A percentile compares a stretch with the other conserved stretches of the same genome.
phyloP scores from a whole-genome alignment of 2,113 vertebrate genomes.

The Oxyura jamaicensis region DNA sequence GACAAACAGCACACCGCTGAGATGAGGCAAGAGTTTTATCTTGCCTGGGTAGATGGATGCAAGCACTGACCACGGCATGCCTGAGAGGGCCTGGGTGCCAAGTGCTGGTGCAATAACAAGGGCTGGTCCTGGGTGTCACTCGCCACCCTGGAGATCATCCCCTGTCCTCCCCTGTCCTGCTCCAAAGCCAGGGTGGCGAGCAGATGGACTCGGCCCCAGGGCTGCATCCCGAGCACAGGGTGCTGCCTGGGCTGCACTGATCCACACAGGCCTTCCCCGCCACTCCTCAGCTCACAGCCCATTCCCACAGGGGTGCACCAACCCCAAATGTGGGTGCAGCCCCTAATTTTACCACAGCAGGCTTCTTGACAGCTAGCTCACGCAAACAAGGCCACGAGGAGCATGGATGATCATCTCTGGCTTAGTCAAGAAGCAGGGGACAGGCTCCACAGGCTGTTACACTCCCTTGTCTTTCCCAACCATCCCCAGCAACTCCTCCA shows the following conservation, averaged over 20 bases:
- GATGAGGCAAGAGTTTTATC: conserved; percentile 21
- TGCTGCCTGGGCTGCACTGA: not conserved
- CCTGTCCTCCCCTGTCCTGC: not conserved
- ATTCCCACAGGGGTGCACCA: not conserved
- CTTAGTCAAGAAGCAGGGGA: not conserved
- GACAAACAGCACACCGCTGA: not conserved
- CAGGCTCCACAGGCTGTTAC: not conserved
- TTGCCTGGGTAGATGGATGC: not conserved
- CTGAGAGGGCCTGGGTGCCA: not conserved
- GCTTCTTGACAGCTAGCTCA: not conserved
- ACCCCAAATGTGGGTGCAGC: not conserved
- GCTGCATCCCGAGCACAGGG: not conserved
- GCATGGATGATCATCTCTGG: not conserved
- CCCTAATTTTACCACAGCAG: not conserved
- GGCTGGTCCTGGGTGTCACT: not conserved
- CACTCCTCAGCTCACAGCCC: not conserved
- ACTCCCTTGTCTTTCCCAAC: not conserved
- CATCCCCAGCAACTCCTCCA: not conserved
- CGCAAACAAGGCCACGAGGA: not conserved
- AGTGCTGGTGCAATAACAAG: not conserved
- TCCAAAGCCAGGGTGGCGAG: not conserved
- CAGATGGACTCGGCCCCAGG: not conserved
- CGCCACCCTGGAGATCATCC: not conserved
- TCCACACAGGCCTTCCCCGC: not conserved
- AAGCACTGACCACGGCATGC: not conserved